Base-by-base conservation (phyloP, 2,888 invertebrate species). In the Pammene aurita region DNA sequence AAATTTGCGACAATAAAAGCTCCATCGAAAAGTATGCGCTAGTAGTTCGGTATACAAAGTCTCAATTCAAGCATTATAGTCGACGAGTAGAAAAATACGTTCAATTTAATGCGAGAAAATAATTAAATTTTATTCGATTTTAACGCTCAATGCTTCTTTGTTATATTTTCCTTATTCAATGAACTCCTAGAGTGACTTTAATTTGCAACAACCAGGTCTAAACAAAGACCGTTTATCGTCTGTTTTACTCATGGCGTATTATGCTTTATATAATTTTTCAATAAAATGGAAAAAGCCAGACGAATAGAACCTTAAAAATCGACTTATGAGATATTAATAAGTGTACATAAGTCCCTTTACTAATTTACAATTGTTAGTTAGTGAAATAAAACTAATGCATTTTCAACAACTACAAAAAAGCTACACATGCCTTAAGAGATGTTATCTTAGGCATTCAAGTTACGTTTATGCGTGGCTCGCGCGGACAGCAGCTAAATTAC, bases 101-200 rank as follows among this genome's bases (percentile, higher is more conserved):
- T 41, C 10, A 1, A 62, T 41, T 63, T 56, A 34, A 34, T 50
- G 63, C 13, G 35, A 50, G 67, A 62, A 62, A 55, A 48, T 61
- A 55, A 62, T 67, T 56, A 57, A 50, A 63, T 50, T 62, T 56
- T 54, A 67, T 67, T 68, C 9, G n/a, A 63, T 57, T 50, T 68
- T 26, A 35, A 68, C 42, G 50, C 63, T n/a, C 46, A 46, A n/a
- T 26, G 62, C 42, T 56, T 42, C 61, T 62, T 61, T 62, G 41
- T 48, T 48, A 41, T 35, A 67, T 62, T 62, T 41, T 56, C 41
- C 56, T 67, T n/a, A 38, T 38, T 38, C n/a, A n/a, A 34, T 34
- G 26, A 26, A 42, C 16, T 55, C 26, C 14, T 10, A 4, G 16
- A 60, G 14, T 41, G 11, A 11, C 11, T 46, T 48, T 35, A 13